phyloP scores from a whole-genome alignment of 2,797 vertebrate species.

The Phoebastria nigripes region DNA sequence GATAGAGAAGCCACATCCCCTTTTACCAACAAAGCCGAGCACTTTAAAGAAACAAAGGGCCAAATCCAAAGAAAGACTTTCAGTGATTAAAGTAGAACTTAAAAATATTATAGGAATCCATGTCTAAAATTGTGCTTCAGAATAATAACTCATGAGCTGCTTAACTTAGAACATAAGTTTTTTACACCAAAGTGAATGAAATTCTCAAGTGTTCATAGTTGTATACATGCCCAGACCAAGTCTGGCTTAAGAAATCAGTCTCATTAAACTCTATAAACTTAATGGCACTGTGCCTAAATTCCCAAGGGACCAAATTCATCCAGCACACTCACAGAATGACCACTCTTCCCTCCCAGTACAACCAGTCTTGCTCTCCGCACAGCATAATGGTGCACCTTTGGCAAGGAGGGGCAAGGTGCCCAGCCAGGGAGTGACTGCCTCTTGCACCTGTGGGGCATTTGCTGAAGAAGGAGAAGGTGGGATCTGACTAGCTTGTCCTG shows the following conservation, averaged over 20 bases:
- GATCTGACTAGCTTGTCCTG: neutral
- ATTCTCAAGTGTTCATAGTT: neutral
- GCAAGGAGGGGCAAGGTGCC: fast-evolving
- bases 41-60: neutral
- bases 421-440: neutral
- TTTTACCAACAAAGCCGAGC: neutral
- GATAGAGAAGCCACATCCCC: neutral
- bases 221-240: neutral
- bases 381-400: neutral
- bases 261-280: neutral
- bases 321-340: neutral
- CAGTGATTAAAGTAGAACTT: neutral
- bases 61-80: neutral
- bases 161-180: neutral
- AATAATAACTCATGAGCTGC: neutral
- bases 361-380: no score
- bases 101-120: neutral
- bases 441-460: neutral
- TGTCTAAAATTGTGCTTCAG: neutral
- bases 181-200: neutral
- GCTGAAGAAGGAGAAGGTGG: neutral
- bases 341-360: neutral
- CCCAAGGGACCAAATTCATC: neutral
- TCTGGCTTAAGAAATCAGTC: neutral
- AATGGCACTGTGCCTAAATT: neutral